A percentile compares a stretch with the other conserved stretches of the same genome.
Evolutionary conservation across 2,888 invertebrate genomes (phyloP).

Genomic region (Nomada flava): DNA sequence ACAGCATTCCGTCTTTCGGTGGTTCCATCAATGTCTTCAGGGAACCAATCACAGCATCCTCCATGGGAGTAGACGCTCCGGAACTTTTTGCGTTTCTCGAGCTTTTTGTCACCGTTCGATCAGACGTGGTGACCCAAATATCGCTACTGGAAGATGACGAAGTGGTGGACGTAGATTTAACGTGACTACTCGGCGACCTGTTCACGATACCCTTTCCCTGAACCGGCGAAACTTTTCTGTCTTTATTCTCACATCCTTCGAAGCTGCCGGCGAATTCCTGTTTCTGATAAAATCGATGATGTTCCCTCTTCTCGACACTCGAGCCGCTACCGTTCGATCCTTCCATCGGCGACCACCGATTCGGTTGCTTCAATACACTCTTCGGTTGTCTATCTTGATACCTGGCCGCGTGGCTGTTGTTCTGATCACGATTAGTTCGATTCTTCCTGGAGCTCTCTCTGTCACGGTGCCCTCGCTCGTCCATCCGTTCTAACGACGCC

Average conservation of each 20-base stretch:
- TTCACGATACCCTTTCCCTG: constrained; percentile 70
- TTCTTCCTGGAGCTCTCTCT: constrained; percentile 69
- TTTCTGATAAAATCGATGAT: constrained; percentile 70
- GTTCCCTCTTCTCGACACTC: constrained; percentile 66
- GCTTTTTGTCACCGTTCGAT: constrained; percentile 84
- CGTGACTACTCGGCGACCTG: constrained; percentile 74
- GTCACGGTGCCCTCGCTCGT: constrained; percentile 73
- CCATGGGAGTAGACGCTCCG: constrained; percentile 85
- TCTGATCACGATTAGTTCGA: constrained; percentile 56
- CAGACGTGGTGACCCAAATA: constrained; percentile 85
- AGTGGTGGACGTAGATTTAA: constrained; percentile 82
- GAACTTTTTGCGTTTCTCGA: constrained; percentile 85
- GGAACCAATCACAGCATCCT: constrained; percentile 81
- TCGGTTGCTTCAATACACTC: constrained; percentile 74
- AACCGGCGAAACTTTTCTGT: constrained; percentile 74
- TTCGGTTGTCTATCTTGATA: constrained; percentile 77
- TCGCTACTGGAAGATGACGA: constrained; percentile 86
- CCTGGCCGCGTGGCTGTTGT: constrained; percentile 64
- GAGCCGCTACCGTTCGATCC: constrained; percentile 69
- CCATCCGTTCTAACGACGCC: constrained; percentile 82
- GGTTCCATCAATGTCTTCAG: constrained; percentile 77
- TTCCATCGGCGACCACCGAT: constrained; percentile 73
- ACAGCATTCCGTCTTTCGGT: constrained; percentile 82
- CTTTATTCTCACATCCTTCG: constrained; percentile 63
- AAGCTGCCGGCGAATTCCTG: constrained; percentile 69